Conservation (phyloP, 2,888 invertebrate species). For the Oscheius sp. region DNA sequence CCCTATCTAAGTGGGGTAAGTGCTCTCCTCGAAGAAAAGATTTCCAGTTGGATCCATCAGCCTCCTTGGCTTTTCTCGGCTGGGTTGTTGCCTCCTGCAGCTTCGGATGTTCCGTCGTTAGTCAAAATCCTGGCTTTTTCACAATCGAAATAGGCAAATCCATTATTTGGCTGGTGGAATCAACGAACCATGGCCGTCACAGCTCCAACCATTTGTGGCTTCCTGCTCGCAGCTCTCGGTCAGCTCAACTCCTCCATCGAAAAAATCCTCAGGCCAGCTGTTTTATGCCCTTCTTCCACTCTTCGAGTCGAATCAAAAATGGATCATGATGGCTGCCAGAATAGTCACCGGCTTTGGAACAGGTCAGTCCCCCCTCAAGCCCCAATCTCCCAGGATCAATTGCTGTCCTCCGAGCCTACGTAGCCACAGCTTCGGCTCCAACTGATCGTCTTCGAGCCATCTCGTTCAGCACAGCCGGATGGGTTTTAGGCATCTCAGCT, state of each 20-base stretch:
- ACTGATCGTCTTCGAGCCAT: constrained; percentile 46
- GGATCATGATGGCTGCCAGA: constrained; percentile 45
- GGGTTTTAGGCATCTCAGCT: constrained; percentile 46
- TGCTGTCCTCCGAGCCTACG: constrained; percentile 46
- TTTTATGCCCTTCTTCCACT: constrained; percentile 40
- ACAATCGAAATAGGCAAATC: no score
- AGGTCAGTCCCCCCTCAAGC: not conserved
- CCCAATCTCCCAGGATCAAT: constrained; percentile 38
- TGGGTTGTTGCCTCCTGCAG: constrained; percentile 52
- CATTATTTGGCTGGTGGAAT: constrained; percentile 50
- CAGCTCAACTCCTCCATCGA: not conserved
- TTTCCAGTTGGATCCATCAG: constrained; percentile 44
- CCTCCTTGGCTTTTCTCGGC: constrained; percentile 46
- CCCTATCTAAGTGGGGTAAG: constrained; percentile 36
- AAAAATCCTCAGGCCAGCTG: constrained; percentile 28
- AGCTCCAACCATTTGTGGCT: constrained; percentile 40
- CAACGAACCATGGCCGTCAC: constrained; percentile 47
- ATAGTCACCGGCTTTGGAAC: constrained; percentile 42
- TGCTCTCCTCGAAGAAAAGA: no score
- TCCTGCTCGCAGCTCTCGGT: constrained; percentile 40
- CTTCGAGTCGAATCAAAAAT: constrained; percentile 34
- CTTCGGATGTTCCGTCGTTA: constrained; percentile 49
- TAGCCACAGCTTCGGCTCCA: constrained; percentile 42
- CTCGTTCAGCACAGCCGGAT: constrained; percentile 48
- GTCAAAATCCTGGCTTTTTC: no score